phyloP scores from a whole-genome alignment of 2,797 vertebrate species.

The Sternotherus odoratus region DNA sequence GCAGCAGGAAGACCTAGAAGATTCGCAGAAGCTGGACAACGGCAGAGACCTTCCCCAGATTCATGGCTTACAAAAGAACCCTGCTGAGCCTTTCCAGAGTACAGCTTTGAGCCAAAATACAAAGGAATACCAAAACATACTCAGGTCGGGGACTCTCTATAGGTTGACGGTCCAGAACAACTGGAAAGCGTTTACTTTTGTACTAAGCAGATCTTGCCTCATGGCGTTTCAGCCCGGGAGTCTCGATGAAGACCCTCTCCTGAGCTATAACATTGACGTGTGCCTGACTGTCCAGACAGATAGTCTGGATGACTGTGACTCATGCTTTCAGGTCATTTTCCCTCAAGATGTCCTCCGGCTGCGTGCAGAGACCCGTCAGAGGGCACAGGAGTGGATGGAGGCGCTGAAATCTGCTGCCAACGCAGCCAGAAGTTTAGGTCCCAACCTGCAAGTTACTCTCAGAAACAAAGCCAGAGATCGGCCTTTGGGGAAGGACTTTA shows the following conservation, averaged over 20 bases:
- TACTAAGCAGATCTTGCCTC: slow-evolving; percentile 88
- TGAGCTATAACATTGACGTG: slow-evolving; percentile 86
- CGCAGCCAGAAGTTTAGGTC: slow-evolving; percentile 76
- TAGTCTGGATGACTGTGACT: slow-evolving; percentile 81
- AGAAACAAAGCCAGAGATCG: slow-evolving; percentile 79
- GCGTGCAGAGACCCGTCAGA: slow-evolving; percentile 86
- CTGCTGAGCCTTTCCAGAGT: slow-evolving; percentile 76
- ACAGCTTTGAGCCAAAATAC: slow-evolving; percentile 84
- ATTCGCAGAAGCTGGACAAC: slow-evolving; percentile 72
- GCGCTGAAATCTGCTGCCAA: slow-evolving; percentile 84
- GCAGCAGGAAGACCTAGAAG: slow-evolving; percentile 77
- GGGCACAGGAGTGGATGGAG: slow-evolving; percentile 93
- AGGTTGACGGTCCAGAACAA: slow-evolving; percentile 91
- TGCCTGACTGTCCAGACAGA: slow-evolving; percentile 89
- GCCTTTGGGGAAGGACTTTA: slow-evolving; percentile 81
- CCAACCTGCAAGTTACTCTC: slow-evolving; percentile 78
- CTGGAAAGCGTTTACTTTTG: slow-evolving; percentile 94
- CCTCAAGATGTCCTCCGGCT: slow-evolving; percentile 90
- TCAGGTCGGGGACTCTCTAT: slow-evolving; percentile 91
- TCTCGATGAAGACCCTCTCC: slow-evolving; percentile 88
- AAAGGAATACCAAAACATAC: slow-evolving; percentile 85
- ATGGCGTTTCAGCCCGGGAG: slow-evolving; percentile 91
- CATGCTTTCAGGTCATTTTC: slow-evolving; percentile 91
- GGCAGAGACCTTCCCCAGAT: slow-evolving; percentile 68
- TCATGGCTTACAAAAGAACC: slow-evolving; percentile 73